These are phyloP conservation scores for Maconellicoccus hirsutus DNA, from an alignment of 1,140 invertebrate species.

Conservation along the genomic window DNA sequence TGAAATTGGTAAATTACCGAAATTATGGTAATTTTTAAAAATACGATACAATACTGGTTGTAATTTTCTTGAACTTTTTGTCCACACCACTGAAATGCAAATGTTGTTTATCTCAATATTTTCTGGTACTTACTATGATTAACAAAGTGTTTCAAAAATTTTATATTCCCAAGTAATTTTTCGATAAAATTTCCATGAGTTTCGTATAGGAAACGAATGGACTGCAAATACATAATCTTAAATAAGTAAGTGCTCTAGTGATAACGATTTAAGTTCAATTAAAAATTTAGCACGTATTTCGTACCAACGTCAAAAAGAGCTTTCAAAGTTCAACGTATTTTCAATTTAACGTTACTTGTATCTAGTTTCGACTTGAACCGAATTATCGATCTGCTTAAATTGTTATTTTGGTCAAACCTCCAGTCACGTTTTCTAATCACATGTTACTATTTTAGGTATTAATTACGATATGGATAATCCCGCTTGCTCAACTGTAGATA, in stretches of 20 bases:
- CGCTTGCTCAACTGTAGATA: conserved; percentile 6
- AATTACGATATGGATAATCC: neutral
- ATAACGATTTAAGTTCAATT: neutral
- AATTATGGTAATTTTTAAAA: too few relatives aligned
- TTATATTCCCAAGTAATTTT: neutral
- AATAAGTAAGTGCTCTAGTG: neutral
- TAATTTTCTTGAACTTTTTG: neutral
- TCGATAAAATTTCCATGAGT: neutral
- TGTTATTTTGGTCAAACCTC: too few relatives aligned
- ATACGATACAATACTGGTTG: neutral
- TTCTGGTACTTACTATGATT: neutral
- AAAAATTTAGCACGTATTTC: neutral
- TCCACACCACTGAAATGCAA: neutral
- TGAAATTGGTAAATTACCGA: too few relatives aligned
- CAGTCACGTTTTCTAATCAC: neutral
- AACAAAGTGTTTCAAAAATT: neutral
- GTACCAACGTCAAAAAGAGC: neutral
- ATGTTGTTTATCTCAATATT: neutral
- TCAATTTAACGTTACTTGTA: too few relatives aligned
- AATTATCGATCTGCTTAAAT: neutral
- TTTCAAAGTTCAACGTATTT: neutral
- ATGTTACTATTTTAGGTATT: neutral
- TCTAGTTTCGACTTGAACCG: too few relatives aligned
- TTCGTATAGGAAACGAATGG: neutral
- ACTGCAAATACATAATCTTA: neutral